Conservation (phyloP, 1,140 invertebrate genomes). For the Spodoptera frugiperda region DNA sequence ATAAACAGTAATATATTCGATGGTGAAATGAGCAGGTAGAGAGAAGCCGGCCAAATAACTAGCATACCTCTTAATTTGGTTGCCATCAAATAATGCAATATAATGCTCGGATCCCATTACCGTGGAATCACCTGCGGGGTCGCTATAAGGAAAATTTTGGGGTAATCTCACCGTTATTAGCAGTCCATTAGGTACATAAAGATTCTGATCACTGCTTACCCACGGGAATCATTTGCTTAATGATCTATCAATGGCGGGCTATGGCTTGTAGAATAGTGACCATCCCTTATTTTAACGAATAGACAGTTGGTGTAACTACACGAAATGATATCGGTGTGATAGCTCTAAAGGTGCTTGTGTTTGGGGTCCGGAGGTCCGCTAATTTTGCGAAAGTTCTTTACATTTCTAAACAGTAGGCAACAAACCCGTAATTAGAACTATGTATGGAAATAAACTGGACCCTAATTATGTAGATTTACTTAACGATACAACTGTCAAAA, state of each 20-base stretch:
- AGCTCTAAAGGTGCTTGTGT: too few relatives aligned
- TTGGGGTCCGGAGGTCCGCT: too few relatives aligned
- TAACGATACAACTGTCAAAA: too few relatives aligned
- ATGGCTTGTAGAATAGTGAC: constrained; percentile 26
- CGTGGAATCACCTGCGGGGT: constrained; percentile 21
- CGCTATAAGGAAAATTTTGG: constrained; percentile 8
- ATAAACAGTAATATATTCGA: not conserved
- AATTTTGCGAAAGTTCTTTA: too few relatives aligned
- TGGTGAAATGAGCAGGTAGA: not conserved
- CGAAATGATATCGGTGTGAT: not conserved
- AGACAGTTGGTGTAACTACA: not conserved
- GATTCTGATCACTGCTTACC: constrained; percentile 26
- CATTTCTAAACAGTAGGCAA: too few relatives aligned
- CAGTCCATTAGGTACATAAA: constrained; percentile 38
- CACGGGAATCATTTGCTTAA: constrained; percentile 29
- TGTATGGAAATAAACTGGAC: too few relatives aligned
- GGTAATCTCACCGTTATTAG: constrained; percentile 36
- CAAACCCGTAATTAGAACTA: too few relatives aligned
- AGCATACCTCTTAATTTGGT: constrained; percentile 19
- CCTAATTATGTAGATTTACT: too few relatives aligned
- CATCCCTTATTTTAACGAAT: too few relatives aligned
- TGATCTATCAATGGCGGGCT: constrained; percentile 34
- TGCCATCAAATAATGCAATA: constrained; percentile 32
- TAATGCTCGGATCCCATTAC: constrained; percentile 23
- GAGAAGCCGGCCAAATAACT: not conserved